Evolutionary conservation across 2,888 invertebrate genomes (phyloP), one percentile per base, ranked within the genome.

Genomic region (Anoplius nigerrimus): DNA sequence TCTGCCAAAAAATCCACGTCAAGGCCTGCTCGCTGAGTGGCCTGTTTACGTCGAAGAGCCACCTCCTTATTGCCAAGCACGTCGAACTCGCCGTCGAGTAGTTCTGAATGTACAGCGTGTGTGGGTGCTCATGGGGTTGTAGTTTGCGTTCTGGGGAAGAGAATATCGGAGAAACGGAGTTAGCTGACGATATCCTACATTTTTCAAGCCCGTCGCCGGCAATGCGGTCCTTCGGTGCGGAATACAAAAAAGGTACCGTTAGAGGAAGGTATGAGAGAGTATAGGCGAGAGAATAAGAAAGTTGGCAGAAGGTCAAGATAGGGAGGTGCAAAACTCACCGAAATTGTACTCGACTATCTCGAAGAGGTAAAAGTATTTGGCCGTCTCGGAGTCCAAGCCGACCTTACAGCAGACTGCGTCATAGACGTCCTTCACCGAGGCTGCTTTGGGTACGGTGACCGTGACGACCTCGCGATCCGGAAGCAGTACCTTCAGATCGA

Each of bases 311-410:
- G 6, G 34, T 34, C 11, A 11, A 34, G 8, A 13, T 11, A 34
- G 34, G 11, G 34, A 6, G 11, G 6, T 34, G 34, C 11, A 1
- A 2, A 48, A 48, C 92, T 92, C 86, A 97, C 97, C 97, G 90
- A 98, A 98, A 90, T 97, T 97, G 88, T 97, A 97, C 88, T 99
- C 98, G 62, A 98, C 96, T 80, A 98, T 97, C 90, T 99, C 99
- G 89, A 98, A 99, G 61, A 99, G 91, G 86, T 98, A 97, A 91
- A 98, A 98, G 90, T 95, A 97, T 87, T 95, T 94, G 68, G 96
- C 93, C 68, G 95, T 94, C 71, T 94, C 94, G 72, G 94, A 93
- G 66, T 94, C 93, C 85, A 99, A 92, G 55, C 93, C 93, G 61
- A 97, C 94, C 89, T 96, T 95, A 78, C 95, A 94, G 71, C 95